Conservation (phyloP, 2,888 invertebrate genomes). For the Thera obeliscata region DNA sequence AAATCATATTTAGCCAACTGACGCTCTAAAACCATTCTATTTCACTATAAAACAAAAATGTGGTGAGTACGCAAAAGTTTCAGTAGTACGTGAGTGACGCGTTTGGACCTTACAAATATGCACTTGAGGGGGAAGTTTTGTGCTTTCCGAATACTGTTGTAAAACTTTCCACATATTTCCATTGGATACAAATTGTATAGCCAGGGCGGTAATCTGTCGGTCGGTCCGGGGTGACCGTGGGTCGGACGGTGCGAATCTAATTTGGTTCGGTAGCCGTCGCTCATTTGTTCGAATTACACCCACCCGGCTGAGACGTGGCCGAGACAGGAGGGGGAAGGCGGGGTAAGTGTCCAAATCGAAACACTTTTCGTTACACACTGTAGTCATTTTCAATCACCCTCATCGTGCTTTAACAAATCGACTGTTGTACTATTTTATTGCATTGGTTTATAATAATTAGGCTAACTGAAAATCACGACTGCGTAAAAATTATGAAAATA, state of each 20-base stretch:
- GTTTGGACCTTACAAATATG: background rate
- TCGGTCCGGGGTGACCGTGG: slow-evolving; percentile 50
- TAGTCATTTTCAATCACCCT: slow-evolving; percentile 8
- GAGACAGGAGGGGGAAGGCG: slow-evolving; percentile 33
- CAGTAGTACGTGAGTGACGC: background rate
- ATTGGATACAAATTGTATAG: slow-evolving; percentile 58
- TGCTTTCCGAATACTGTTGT: slow-evolving; percentile 10
- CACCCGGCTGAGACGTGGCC: slow-evolving; percentile 50
- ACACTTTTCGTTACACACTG: slow-evolving; percentile 27
- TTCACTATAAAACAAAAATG: no score
- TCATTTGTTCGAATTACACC: slow-evolving; percentile 85
- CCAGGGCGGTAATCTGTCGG: slow-evolving; percentile 61
- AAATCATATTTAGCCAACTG: no score
- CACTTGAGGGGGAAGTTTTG: background rate
- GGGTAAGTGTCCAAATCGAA: slow-evolving; percentile 33
- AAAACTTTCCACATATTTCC: slow-evolving; percentile 30
- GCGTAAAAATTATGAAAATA: no score
- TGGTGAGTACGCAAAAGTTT: background rate
- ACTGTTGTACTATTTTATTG: background rate
- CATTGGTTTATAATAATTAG: no score
- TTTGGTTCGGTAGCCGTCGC: slow-evolving; percentile 86
- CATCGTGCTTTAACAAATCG: background rate
- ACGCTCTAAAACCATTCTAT: no score
- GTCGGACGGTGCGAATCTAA: slow-evolving; percentile 81
- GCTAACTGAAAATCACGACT: no score